phyloP scores from a whole-genome alignment of 1,140 invertebrate species.

The Drosophila bipectinata region DNA sequence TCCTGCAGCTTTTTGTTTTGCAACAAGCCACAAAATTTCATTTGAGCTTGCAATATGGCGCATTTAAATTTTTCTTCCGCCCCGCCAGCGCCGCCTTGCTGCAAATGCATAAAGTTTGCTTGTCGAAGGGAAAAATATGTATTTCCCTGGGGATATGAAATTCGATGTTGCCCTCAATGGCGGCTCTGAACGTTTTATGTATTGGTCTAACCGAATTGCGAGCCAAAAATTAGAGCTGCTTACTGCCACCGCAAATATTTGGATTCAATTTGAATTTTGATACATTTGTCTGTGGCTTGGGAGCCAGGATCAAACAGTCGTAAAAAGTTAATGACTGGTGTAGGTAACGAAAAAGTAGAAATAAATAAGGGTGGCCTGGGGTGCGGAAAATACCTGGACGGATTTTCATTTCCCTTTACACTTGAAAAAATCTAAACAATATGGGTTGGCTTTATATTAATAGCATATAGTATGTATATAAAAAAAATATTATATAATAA shows the following conservation, averaged over 20 bases:
- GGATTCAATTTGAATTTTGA: conserved; percentile 62
- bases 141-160: conserved; percentile 51
- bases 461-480: too few species aligned
- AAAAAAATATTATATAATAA: too few species aligned
- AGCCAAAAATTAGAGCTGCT: conserved; percentile 21
- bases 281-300: conserved; percentile 30
- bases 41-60: conserved; percentile 76
- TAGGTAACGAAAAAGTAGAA: conserved; percentile 49
- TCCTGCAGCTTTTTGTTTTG: conserved; percentile 45
- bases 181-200: conserved; percentile 44
- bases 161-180: conserved; percentile 41
- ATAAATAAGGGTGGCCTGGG: conserved; percentile 34
- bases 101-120: conserved; percentile 37
- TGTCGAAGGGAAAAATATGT: conserved; percentile 26
- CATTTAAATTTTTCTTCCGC: conserved; percentile 59
- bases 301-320: conserved; percentile 35
- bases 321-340: conserved; percentile 75
- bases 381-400: conserved; percentile 1
- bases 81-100: not conserved
- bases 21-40: conserved; percentile 79
- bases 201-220: conserved; percentile 65
- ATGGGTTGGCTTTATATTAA: too few species aligned
- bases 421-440: not conserved
- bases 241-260: conserved; percentile 63
- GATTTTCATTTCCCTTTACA: conserved; percentile 27